phyloP scores from a whole-genome alignment of 1,140 invertebrate species.

The Andricus grossulariae region DNA sequence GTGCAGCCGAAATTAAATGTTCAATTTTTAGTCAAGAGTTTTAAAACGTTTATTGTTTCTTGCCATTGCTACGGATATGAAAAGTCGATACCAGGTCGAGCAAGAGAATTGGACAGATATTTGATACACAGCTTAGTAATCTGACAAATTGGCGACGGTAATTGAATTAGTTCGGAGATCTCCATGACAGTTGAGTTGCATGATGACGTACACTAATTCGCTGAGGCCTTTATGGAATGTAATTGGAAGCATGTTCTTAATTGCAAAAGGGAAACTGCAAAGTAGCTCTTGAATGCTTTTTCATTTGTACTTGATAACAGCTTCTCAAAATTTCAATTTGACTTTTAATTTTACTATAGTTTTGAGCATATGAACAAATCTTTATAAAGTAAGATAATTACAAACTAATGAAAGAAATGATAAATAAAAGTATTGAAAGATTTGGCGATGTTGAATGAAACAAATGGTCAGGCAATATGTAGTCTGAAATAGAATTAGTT shows the following conservation, averaged over 20 bases:
- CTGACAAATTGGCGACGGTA: constrained; percentile 55
- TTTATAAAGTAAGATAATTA: too few species aligned
- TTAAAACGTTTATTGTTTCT: background rate
- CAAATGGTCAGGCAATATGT: too few species aligned
- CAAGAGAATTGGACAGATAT: constrained; percentile 40
- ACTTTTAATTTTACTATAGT: too few species aligned
- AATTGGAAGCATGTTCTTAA: constrained; percentile 14
- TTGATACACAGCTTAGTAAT: constrained; percentile 52
- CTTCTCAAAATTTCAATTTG: background rate
- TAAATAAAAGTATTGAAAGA: too few species aligned
- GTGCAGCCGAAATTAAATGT: background rate
- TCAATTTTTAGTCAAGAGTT: background rate
- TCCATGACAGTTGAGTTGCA: constrained; percentile 49
- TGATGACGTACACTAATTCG: constrained; percentile 47
- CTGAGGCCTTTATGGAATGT: constrained; percentile 28
- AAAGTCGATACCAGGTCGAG: constrained; percentile 10
- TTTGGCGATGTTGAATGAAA: too few species aligned
- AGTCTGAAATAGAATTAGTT: background rate
- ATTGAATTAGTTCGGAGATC: constrained; percentile 55
- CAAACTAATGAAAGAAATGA: too few species aligned
- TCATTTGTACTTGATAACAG: background rate
- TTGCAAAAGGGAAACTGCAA: constrained; percentile 19
- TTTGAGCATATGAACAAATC: too few species aligned
- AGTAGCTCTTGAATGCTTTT: constrained; percentile 2
- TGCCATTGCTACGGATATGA: constrained; percentile 11